Percentiles rank a stretch among this genome's conserved stretches.
Conservation (phyloP, 53 echinoderm and acorn worm species). For the Zoroaster sp. region DNA sequence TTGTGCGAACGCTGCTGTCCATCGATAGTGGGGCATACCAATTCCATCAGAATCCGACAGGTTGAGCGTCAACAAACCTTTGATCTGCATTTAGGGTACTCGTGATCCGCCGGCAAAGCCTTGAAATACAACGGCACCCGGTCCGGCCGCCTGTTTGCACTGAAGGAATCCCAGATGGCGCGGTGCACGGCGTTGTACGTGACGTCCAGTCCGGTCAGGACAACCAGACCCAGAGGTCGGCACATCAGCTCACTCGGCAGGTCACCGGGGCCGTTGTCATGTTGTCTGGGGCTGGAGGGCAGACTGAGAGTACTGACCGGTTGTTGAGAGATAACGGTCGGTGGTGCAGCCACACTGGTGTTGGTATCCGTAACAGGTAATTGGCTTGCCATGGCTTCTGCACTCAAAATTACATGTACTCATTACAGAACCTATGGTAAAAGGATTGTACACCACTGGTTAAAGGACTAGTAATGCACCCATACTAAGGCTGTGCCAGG, state of each 20-base stretch:
- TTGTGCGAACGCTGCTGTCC: too few species aligned
- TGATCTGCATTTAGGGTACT: conserved; percentile 96
- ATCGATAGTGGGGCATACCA: too few species aligned
- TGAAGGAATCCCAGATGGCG: conserved; percentile 97
- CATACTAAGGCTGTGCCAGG: too few species aligned
- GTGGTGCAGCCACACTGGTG: background rate
- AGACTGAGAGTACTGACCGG: background rate
- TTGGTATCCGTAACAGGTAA: background rate
- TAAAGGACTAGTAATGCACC: too few species aligned
- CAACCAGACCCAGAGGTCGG: conserved; percentile 88
- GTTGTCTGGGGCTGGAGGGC: background rate
- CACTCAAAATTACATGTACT: background rate
- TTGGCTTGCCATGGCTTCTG: background rate
- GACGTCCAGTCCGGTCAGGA: conserved; percentile 87
- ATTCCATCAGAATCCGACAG: too few species aligned
- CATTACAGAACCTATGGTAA: too few species aligned
- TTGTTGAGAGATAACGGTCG: background rate
- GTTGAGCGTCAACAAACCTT: conserved; percentile 76
- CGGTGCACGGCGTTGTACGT: conserved; percentile 93
- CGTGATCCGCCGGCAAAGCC: conserved; percentile 88
- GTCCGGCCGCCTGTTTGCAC: conserved; percentile 89
- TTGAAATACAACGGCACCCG: conserved; percentile 89
- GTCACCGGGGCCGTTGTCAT: conserved; percentile 67
- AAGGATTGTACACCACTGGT: too few species aligned
- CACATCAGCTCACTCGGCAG: conserved; percentile 82